Evolutionary conservation across 2,113 vertebrate genomes (phyloP).

Genomic region (Ascaphus truei): DNA sequence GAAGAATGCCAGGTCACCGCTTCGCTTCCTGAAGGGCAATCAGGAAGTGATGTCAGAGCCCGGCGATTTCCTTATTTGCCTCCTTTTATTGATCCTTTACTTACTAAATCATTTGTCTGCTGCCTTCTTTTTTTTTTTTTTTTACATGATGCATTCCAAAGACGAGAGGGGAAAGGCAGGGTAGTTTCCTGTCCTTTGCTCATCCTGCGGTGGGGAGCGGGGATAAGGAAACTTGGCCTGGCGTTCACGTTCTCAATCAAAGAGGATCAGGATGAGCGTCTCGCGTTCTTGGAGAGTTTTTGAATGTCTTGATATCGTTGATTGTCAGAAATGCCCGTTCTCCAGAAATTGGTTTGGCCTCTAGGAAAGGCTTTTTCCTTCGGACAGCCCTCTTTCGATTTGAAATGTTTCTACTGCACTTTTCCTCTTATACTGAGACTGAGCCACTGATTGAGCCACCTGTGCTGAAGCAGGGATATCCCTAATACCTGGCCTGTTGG

Average conservation of each 20-base stretch:
- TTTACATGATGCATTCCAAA: not conserved
- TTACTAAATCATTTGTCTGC: constrained; percentile 7
- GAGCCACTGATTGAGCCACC: no score
- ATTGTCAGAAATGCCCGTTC: no score
- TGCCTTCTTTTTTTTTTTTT: no score
- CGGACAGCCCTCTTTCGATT: no score
- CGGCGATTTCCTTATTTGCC: constrained; percentile 23
- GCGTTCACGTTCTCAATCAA: constrained; percentile 11
- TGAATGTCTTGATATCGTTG: not conserved
- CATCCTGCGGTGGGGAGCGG: constrained; percentile 19
- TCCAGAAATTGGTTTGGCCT: no score
- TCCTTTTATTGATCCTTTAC: constrained; percentile 1
- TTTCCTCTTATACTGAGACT: no score
- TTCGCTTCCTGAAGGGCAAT: not conserved
- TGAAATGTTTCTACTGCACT: no score
- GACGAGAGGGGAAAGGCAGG: not conserved
- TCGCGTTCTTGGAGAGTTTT: not conserved
- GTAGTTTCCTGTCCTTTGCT: constrained; percentile 21
- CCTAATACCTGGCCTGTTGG: no score
- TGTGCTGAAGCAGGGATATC: no score
- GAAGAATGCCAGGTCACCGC: fast-evolving
- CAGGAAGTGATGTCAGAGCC: constrained; percentile 4
- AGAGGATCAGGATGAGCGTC: constrained; percentile 5
- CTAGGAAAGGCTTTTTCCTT: no score
- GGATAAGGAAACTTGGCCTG: constrained; percentile 23